These are phyloP conservation scores for Tangara arthus DNA, from an alignment of 2,797 vertebrate species.

Conservation along the genomic window DNA sequence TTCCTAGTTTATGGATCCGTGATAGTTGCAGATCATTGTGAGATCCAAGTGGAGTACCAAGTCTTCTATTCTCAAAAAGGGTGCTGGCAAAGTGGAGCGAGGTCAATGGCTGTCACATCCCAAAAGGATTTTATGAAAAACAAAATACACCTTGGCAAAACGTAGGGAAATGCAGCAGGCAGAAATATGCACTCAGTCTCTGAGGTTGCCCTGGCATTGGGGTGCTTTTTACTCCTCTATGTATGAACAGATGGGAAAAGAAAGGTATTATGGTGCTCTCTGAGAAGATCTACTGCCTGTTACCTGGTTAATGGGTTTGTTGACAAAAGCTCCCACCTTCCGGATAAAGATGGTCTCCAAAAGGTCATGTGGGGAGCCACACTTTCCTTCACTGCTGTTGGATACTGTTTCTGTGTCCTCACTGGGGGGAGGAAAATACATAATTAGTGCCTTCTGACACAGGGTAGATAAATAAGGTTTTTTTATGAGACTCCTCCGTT, in stretches of 20 bases:
- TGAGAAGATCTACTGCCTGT: not conserved
- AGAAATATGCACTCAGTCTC: not conserved
- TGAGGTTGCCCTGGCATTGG: not conserved
- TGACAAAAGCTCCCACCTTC: slow-evolving; percentile 96
- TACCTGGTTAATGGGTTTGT: slow-evolving; percentile 88
- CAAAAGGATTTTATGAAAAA: not conserved
- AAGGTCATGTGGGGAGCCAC: slow-evolving; percentile 81
- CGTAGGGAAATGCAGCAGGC: not conserved
- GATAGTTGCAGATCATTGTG: not conserved
- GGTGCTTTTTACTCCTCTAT: not conserved
- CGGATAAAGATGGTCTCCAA: slow-evolving; percentile 88
- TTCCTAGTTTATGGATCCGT: not conserved
- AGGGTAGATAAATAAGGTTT: not conserved
- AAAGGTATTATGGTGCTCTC: not conserved
- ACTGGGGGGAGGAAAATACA: slow-evolving; percentile 31
- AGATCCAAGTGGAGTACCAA: not conserved
- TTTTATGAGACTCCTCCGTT: not conserved
- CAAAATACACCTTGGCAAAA: not conserved
- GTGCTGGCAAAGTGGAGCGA: not conserved
- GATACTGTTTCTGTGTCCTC: slow-evolving; percentile 84
- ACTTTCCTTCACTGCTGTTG: slow-evolving; percentile 80
- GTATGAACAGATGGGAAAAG: not conserved
- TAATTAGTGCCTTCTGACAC: not conserved
- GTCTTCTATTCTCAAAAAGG: not conserved
- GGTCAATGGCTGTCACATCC: not conserved